Conservation (phyloP, 2,113 vertebrate genomes). For the Pedetes capensis region DNA sequence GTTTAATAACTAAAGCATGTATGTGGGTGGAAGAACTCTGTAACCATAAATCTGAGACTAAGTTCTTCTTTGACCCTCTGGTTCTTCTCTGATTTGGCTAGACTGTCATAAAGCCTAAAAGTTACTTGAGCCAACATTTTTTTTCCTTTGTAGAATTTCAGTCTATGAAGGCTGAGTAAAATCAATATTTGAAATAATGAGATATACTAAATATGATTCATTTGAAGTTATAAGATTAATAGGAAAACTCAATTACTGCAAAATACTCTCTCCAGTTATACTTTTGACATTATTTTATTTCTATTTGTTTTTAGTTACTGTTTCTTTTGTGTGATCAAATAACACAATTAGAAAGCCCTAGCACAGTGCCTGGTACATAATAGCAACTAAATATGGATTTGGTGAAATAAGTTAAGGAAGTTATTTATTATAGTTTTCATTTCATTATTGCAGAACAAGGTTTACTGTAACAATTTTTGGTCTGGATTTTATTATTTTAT, state of each 20-base stretch:
- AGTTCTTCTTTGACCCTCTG: slow-evolving; percentile 55
- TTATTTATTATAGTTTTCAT: slow-evolving; percentile 28
- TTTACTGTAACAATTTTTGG: neutral
- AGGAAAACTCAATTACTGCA: neutral
- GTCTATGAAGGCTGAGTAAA: slow-evolving; percentile 32
- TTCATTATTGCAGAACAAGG: neutral
- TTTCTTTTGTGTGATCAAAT: neutral
- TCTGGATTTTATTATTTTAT: neutral
- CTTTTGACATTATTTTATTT: slow-evolving; percentile 13
- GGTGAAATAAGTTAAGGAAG: neutral
- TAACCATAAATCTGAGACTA: slow-evolving; percentile 63
- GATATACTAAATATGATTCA: slow-evolving; percentile 11
- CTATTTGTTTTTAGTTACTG: slow-evolving; percentile 22
- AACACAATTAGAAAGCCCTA: neutral
- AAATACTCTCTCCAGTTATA: neutral
- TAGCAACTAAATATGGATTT: neutral
- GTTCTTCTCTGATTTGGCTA: slow-evolving; percentile 56
- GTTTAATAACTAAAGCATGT: slow-evolving; percentile 69
- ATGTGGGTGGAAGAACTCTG: slow-evolving; percentile 63
- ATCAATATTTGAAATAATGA: slow-evolving; percentile 48
- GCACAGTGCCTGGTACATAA: neutral
- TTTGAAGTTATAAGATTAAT: neutral
- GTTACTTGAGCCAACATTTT: neutral
- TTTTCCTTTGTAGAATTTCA: slow-evolving; percentile 57
- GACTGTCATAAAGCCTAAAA: slow-evolving; percentile 51